Evolutionary conservation across 2,113 vertebrate genomes (phyloP).

Genomic region (Anolis carolinensis): DNA sequence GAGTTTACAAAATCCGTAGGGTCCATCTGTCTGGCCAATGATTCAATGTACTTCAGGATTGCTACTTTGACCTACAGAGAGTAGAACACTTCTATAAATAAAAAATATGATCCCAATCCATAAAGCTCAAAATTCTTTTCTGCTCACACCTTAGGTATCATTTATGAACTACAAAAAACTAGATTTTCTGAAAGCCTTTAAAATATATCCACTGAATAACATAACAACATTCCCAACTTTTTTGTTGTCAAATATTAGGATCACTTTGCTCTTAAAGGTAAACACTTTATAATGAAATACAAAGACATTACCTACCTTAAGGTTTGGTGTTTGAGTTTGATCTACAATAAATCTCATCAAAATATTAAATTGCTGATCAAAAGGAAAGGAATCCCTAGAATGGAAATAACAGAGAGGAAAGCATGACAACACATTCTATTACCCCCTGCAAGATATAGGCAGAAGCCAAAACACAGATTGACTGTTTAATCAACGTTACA

Average conservation of each 20-base stretch:
- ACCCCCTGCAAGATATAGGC: background rate
- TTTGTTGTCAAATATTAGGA: background rate
- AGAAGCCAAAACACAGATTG: background rate
- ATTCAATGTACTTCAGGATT: constrained; percentile 97
- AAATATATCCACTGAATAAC: constrained; percentile 5
- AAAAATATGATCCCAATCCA: background rate
- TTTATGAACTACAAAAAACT: background rate
- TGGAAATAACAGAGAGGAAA: constrained; percentile 50
- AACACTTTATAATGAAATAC: background rate
- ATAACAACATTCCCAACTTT: background rate
- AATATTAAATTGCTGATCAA: constrained; percentile 99
- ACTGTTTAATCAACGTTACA: too few species aligned
- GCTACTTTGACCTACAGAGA: constrained; percentile 92
- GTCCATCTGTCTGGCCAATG: constrained; percentile 95
- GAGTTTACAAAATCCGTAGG: constrained; percentile 97
- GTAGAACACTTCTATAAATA: constrained; percentile 3
- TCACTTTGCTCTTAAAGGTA: background rate
- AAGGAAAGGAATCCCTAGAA: constrained; percentile 93
- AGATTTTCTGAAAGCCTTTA: background rate
- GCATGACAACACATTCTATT: background rate
- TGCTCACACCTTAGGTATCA: too few species aligned
- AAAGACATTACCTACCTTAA: constrained; percentile 85
- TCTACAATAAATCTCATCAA: constrained; percentile 99
- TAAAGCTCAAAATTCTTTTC: background rate
- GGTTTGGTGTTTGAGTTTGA: constrained; percentile 98